These are phyloP conservation scores for Aphelenchoides avenae DNA, from an alignment of 1,140 invertebrate species.

Conservation along the genomic window DNA sequence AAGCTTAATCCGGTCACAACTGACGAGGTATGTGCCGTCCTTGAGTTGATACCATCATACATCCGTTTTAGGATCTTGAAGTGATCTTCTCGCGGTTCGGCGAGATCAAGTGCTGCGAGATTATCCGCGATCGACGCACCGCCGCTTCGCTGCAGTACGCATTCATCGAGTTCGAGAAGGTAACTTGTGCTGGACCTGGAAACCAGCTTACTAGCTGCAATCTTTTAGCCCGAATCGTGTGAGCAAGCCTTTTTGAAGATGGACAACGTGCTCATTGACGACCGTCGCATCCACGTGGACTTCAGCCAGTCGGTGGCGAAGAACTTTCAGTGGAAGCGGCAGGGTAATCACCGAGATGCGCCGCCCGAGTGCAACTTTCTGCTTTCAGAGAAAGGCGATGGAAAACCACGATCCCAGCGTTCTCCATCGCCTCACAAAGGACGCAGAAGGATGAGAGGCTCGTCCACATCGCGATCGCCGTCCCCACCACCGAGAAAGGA, in stretches of 20 bases:
- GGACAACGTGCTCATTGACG: conserved; percentile 99
- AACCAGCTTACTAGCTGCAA: conserved; percentile 6
- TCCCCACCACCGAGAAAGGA: not conserved
- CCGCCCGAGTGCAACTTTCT: not conserved
- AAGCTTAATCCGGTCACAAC: conserved; percentile 99
- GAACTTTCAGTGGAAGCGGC: conserved; percentile 51
- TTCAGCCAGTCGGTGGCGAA: conserved; percentile 88
- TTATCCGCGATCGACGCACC: conserved; percentile 86
- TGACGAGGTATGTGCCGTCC: conserved; percentile 78
- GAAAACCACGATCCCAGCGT: not conserved
- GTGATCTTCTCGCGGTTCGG: conserved; percentile 97
- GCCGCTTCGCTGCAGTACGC: conserved; percentile 96
- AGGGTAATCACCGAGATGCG: conserved; percentile 9
- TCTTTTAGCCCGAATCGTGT: conserved; percentile 71
- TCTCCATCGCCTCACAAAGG: not conserved
- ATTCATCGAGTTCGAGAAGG: conserved; percentile 95
- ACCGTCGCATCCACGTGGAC: conserved; percentile 95
- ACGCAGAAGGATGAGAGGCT: not conserved
- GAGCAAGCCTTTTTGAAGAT: conserved; percentile 99
- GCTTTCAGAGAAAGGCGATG: not conserved
- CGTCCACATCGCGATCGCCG: not conserved
- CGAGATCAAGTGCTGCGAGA: conserved; percentile 87
- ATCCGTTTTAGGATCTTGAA: conserved; percentile 65
- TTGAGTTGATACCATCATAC: conserved; percentile 1
- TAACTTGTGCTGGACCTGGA: conserved; percentile 49